phyloP scores from a whole-genome alignment of 2,113 vertebrate species.

The Cyanistes caeruleus region DNA sequence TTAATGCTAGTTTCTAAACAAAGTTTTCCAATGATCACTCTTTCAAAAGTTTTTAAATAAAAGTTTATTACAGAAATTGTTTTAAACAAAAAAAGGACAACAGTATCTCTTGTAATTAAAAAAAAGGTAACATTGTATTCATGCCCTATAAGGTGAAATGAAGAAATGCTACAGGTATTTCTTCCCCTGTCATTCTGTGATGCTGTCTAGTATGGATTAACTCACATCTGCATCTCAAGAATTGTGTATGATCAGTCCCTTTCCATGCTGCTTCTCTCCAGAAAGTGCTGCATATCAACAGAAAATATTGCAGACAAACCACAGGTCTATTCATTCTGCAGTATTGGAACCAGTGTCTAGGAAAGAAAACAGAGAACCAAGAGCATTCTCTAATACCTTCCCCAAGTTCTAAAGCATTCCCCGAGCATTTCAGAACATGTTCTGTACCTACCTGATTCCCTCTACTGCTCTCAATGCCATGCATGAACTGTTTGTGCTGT shows the following conservation, averaged over 20 bases:
- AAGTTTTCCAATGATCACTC: neutral
- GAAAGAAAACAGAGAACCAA: slow-evolving; percentile 2
- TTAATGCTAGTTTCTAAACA: neutral
- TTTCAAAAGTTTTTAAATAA: slow-evolving; percentile 81
- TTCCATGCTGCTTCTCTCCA: slow-evolving; percentile 69
- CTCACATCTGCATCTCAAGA: slow-evolving; percentile 70
- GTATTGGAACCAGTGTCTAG: slow-evolving; percentile 89
- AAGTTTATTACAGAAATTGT: slow-evolving; percentile 86
- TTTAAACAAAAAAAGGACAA: slow-evolving; percentile 70
- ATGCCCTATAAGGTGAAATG: slow-evolving; percentile 63
- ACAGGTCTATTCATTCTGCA: slow-evolving; percentile 77
- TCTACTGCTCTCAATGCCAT: neutral
- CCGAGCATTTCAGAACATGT: neutral
- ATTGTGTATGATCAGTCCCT: slow-evolving; percentile 85
- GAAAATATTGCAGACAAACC: slow-evolving; percentile 61
- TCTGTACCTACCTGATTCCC: neutral
- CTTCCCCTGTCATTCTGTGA: slow-evolving; percentile 27
- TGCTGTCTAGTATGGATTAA: slow-evolving; percentile 15
- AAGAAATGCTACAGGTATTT: slow-evolving; percentile 62
- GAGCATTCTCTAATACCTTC: neutral
- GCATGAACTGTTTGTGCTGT: neutral
- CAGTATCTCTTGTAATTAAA: slow-evolving; percentile 29
- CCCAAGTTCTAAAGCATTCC: neutral
- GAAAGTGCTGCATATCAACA: slow-evolving; percentile 69
- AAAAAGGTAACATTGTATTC: slow-evolving; percentile 56